These are phyloP conservation scores for Cloeon dipterum DNA, from an alignment of 2,888 invertebrate genomes.

Conservation along the genomic window DNA sequence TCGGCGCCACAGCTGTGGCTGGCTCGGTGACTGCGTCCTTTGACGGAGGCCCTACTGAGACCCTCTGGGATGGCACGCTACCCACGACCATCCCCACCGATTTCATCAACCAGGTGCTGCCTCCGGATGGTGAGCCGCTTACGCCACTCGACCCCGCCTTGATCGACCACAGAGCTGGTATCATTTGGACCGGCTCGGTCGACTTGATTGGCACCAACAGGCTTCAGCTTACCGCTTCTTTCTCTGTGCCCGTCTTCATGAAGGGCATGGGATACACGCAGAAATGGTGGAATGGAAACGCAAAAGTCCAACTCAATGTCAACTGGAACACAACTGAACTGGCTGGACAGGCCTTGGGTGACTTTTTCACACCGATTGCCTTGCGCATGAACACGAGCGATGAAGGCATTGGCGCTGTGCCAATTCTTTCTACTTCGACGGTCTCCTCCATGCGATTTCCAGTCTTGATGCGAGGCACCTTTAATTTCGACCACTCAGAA, in stretches of 20 bases:
- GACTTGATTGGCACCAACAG: neutral
- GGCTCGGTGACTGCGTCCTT: neutral
- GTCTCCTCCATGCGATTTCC: no score
- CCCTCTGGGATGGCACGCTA: neutral
- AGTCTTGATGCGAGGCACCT: constrained; percentile 1
- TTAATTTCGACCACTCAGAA: constrained; percentile 1
- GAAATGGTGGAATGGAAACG: neutral
- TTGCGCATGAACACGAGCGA: no score
- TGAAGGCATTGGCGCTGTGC: no score
- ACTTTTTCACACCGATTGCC: no score
- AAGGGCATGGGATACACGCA: constrained; percentile 1
- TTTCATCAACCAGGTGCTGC: neutral
- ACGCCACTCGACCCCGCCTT: neutral
- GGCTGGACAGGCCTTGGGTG: no score
- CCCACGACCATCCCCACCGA: neutral
- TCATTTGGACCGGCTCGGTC: constrained; percentile 2
- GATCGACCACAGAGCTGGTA: neutral
- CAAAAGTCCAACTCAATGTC: neutral
- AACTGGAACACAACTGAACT: neutral
- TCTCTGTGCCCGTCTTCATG: neutral
- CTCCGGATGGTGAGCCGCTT: neutral
- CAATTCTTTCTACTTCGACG: no score
- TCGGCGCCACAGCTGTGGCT: constrained; percentile 1
- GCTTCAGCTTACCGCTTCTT: neutral
- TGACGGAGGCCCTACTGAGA: neutral